These are phyloP conservation scores for Telmatochromis brichardi DNA, from an alignment of 2,113 vertebrate species.

Conservation along the genomic window DNA sequence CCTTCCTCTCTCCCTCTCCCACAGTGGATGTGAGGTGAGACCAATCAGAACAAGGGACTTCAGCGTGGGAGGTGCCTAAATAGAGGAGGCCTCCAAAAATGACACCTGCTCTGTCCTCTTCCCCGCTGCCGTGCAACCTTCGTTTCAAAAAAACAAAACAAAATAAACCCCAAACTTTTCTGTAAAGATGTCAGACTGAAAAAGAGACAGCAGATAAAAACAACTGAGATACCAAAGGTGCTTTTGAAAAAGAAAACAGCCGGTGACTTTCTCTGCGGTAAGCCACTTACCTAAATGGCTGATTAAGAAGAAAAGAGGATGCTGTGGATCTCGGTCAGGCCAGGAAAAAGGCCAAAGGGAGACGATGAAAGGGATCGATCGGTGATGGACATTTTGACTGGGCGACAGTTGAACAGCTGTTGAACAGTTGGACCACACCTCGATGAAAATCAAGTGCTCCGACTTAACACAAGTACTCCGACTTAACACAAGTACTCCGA, in stretches of 20 bases:
- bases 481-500: conserved; percentile 1
- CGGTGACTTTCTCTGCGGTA: conserved; percentile 73
- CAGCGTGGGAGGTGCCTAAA: conserved; percentile 73
- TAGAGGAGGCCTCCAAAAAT: conserved; percentile 6
- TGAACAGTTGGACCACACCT: neutral
- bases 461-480: conserved; percentile 5
- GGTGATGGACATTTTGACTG: conserved; percentile 11
- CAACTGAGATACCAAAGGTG: conserved; percentile 88
- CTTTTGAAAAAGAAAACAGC: conserved; percentile 64
- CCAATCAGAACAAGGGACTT: conserved; percentile 73
- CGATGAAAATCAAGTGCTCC: neutral
- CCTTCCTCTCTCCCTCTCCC: neutral
- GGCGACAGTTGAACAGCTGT: neutral
- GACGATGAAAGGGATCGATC: conserved; percentile 36
- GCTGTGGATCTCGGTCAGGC: conserved; percentile 26
- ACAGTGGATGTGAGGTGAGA: conserved; percentile 96
- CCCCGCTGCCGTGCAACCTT: conserved; percentile 29
- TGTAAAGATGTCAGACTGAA: conserved; percentile 38
- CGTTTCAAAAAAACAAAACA: conserved; percentile 10
- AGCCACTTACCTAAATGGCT: conserved; percentile 35
- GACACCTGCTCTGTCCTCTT: conserved; percentile 27
- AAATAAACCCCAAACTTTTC: conserved; percentile 6
- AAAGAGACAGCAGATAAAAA: conserved; percentile 34
- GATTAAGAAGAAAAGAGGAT: conserved; percentile 27
- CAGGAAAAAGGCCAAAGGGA: neutral